Conservation (phyloP, 2,113 vertebrate genomes). For the Hiodon alosoides region DNA sequence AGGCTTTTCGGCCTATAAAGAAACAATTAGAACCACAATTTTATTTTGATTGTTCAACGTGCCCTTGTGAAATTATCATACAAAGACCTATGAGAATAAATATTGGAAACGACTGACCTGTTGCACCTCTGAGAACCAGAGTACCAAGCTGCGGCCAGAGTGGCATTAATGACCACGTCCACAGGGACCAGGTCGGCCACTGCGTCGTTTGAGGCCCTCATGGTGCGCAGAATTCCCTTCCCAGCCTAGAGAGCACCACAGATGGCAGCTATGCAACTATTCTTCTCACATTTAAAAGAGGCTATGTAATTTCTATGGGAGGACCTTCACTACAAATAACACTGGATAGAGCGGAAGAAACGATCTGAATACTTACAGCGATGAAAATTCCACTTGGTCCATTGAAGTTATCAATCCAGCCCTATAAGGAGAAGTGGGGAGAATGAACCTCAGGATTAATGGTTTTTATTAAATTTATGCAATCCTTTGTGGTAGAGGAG, state of each 20-base stretch:
- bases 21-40: constrained; percentile 10
- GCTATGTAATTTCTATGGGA: background rate
- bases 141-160: constrained; percentile 91
- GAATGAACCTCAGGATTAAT: constrained; percentile 5
- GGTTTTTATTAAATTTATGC: too few species aligned
- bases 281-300: background rate
- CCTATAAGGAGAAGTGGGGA: constrained; percentile 59
- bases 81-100: background rate
- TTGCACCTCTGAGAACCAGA: constrained; percentile 82
- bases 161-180: constrained; percentile 88
- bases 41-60: too few species aligned
- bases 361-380: constrained; percentile 75
- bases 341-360: background rate
- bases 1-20: constrained; percentile 76
- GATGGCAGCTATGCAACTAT: background rate
- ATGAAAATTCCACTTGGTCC: constrained; percentile 96
- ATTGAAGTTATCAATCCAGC: constrained; percentile 98
- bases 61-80: too few species aligned
- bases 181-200: constrained; percentile 94
- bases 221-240: constrained; percentile 95
- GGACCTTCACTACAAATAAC: background rate
- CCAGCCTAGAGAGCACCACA: constrained; percentile 69
- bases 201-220: constrained; percentile 88
- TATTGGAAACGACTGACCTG: constrained; percentile 51
- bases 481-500: too few species aligned